These are phyloP conservation scores for Capreolus pygargus DNA, from an alignment of 2,113 vertebrate genomes.

Conservation along the genomic window DNA sequence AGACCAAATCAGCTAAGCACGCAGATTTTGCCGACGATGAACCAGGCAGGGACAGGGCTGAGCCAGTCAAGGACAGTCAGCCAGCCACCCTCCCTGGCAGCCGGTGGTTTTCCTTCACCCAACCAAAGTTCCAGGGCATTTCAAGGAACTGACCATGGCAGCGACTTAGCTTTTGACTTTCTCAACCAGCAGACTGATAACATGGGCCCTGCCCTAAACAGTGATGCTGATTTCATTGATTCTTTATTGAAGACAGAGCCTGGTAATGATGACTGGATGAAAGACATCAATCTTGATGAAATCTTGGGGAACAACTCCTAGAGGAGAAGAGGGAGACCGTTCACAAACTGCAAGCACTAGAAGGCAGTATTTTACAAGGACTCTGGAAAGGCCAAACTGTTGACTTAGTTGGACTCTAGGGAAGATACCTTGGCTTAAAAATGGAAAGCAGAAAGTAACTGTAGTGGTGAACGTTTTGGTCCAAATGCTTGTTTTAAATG, in stretches of 20 bases:
- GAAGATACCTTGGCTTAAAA: slow-evolving; percentile 30
- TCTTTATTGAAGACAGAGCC: slow-evolving; percentile 96
- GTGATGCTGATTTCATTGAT: slow-evolving; percentile 97
- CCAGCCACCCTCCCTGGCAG: slow-evolving; percentile 83
- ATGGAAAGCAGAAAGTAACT: neutral
- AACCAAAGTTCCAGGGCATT: slow-evolving; percentile 83
- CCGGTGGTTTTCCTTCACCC: slow-evolving; percentile 82
- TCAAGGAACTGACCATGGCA: slow-evolving; percentile 85
- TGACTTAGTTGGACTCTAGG: slow-evolving; percentile 37
- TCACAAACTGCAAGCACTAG: neutral
- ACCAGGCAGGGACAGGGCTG: slow-evolving; percentile 74
- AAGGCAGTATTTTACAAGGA: slow-evolving; percentile 63
- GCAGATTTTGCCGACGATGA: slow-evolving; percentile 81
- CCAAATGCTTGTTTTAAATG: slow-evolving; percentile 51
- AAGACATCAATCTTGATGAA: slow-evolving; percentile 98
- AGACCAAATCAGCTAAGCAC: slow-evolving; percentile 87
- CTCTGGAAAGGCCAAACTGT: slow-evolving; percentile 54
- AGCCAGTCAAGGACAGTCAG: slow-evolving; percentile 83
- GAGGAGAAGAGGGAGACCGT: slow-evolving; percentile 64
- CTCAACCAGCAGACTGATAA: slow-evolving; percentile 91
- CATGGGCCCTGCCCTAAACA: slow-evolving; percentile 92
- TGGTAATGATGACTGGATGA: slow-evolving; percentile 98
- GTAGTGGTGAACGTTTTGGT: slow-evolving; percentile 52
- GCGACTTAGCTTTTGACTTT: slow-evolving; percentile 92
- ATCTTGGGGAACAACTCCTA: slow-evolving; percentile 93